Conservation (phyloP, 2,113 vertebrate species). For the Dipodomys stephensi region DNA sequence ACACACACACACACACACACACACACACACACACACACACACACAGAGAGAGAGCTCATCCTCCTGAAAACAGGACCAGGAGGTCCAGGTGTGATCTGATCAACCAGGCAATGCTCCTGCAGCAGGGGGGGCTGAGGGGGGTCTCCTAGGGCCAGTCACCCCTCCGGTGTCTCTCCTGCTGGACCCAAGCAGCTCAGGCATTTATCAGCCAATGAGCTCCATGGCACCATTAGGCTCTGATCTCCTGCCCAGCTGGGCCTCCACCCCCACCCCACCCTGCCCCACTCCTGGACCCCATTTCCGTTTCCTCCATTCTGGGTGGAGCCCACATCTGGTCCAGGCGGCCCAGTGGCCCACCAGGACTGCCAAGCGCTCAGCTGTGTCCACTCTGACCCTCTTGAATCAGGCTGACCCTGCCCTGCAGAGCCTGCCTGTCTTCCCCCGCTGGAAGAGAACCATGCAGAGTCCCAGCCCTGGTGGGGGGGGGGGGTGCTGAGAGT, state of each 20-base stretch:
- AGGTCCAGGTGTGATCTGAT: background rate
- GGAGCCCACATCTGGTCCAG: background rate
- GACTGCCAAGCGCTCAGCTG: background rate
- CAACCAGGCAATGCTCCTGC: background rate
- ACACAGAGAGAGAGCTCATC: too few species aligned
- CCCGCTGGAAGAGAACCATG: background rate
- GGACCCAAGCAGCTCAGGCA: background rate
- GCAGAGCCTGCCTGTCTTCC: background rate
- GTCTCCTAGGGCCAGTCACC: background rate
- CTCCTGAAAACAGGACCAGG: background rate
- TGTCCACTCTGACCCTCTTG: background rate
- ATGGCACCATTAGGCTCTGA: slow-evolving; percentile 75
- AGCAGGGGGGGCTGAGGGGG: background rate
- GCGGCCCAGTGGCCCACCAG: background rate
- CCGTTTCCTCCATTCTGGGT: slow-evolving; percentile 68
- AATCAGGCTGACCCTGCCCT: too few species aligned
- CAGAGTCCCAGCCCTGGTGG: too few species aligned
- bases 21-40: too few species aligned
- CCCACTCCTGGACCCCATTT: slow-evolving; percentile 67
- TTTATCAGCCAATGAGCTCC: slow-evolving; percentile 69
- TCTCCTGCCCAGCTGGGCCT: slow-evolving; percentile 66
- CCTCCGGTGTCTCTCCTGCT: background rate
- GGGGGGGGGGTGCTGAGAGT: too few species aligned
- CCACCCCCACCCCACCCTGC: slow-evolving; percentile 39
- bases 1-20: too few species aligned